Percentiles rank a stretch among this genome's conserved stretches.
Conservation (phyloP, 1,140 invertebrate genomes). For the Cydia strobilella region DNA sequence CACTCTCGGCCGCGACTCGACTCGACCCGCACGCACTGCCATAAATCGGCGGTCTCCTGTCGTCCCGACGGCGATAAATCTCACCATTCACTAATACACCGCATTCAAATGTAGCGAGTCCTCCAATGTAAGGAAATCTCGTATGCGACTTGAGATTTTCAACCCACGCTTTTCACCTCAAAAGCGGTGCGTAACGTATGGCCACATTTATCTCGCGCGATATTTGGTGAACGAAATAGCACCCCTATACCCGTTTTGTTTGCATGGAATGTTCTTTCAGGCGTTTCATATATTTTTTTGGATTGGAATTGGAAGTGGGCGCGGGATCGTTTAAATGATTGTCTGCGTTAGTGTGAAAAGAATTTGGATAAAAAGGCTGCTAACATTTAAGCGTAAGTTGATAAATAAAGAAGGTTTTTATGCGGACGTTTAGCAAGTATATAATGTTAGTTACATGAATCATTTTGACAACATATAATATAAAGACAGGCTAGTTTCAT, state of each 20-base stretch:
- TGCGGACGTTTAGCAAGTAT: background rate
- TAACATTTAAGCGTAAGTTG: background rate
- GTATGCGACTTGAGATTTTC: slow-evolving; percentile 39
- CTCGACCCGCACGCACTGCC: slow-evolving; percentile 9
- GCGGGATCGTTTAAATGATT: slow-evolving; percentile 30
- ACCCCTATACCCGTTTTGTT: slow-evolving; percentile 36
- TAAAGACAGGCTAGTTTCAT: background rate
- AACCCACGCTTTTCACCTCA: slow-evolving; percentile 37
- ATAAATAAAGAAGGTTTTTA: background rate
- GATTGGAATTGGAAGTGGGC: slow-evolving; percentile 18
- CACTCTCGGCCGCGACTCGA: slow-evolving; percentile 5
- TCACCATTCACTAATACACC: slow-evolving; percentile 55
- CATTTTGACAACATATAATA: background rate
- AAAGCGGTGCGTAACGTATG: slow-evolving; percentile 51
- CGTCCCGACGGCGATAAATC: slow-evolving; percentile 47
- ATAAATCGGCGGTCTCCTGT: slow-evolving; percentile 47
- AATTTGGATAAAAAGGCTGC: slow-evolving; percentile 7
- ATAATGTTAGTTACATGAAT: background rate
- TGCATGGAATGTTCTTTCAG: slow-evolving; percentile 36
- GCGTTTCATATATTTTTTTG: slow-evolving; percentile 29
- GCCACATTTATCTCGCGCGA: slow-evolving; percentile 47
- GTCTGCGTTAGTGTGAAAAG: slow-evolving; percentile 23
- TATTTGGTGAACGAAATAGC: slow-evolving; percentile 33
- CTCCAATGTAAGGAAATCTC: slow-evolving; percentile 39
- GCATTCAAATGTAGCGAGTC: slow-evolving; percentile 50